phyloP scores from a whole-genome alignment of 35 echinoderm and acorn worm genomes.

The Apostichopus parvimensis region DNA sequence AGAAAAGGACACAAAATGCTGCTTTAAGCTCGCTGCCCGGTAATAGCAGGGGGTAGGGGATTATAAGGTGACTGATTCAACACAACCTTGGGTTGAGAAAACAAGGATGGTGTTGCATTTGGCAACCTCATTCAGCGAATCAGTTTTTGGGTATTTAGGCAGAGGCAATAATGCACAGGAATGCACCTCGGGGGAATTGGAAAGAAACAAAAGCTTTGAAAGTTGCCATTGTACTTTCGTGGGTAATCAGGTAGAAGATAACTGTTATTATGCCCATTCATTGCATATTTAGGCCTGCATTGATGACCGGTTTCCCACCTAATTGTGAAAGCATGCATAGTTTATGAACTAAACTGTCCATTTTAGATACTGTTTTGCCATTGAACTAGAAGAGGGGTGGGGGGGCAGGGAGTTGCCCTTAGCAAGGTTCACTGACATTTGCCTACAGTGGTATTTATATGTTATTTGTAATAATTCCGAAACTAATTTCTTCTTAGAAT shows the following conservation, averaged over 20 bases:
- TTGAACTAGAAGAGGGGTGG: not conserved
- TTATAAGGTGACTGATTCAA: too few relatives aligned
- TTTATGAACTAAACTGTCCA: too few relatives aligned
- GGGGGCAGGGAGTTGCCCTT: not conserved
- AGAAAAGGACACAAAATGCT: too few relatives aligned
- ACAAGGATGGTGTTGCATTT: conserved; percentile 34
- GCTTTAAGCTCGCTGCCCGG: too few relatives aligned
- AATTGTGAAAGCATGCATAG: too few relatives aligned
- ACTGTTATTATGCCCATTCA: conserved; percentile 18
- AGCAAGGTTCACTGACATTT: not conserved
- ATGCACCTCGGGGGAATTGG: not conserved
- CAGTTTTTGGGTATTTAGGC: not conserved
- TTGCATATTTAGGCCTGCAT: not conserved
- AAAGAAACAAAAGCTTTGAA: not conserved
- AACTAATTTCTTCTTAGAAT: too few relatives aligned
- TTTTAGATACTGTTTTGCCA: not conserved
- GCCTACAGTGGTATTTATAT: too few relatives aligned
- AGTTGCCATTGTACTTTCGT: not conserved
- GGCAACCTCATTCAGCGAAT: not conserved
- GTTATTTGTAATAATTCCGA: too few relatives aligned
- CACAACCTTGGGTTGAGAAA: conserved; percentile 7
- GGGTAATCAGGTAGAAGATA: conserved; percentile 3
- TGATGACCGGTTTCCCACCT: too few relatives aligned
- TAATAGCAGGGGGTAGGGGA: too few relatives aligned
- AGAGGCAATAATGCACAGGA: not conserved